Base-by-base conservation (phyloP, 2,797 vertebrate genomes). In the Mus caroli region DNA sequence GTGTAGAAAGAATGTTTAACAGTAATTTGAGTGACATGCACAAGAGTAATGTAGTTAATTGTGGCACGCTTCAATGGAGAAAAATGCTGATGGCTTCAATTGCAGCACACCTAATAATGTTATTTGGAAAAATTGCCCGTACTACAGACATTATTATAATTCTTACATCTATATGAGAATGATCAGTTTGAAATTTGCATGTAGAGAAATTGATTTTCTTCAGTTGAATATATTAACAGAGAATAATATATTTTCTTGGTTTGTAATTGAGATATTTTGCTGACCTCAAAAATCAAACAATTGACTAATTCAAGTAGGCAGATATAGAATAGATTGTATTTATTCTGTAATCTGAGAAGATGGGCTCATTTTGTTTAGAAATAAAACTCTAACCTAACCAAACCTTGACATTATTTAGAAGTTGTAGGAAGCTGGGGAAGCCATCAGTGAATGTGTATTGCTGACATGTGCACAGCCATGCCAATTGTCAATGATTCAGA, bases 31-130 rank as follows among this genome's bases (percentile, higher is more conserved):
- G 54, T n/a, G 83, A 58, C 34, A 56, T 19, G 12, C 20, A 34
- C 64, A 86, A n/a, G 92, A 91, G 58, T 76, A 52, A 62, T 15
- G 83, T 24, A 71, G 91, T 90, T 97, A 91, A 97, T 97, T 91
- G 89, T 0, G 43, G 67, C 24, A 64, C 0, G 31, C 86, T 80
- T 88, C 89, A 6, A 40, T 26, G 78, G 87, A 89, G 89, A 79
- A 88, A 93, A 87, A 76, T 60, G 94, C 83, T 90, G 94, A 88
- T 31, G 10, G 52, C 43, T n/a, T 83, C 84, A 24, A 54, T 37
- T 46, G 79, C 3, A 43, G 64, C 85, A 56, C 37, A 75, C 64
- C 90, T 97, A 83, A 92, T 76, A 84, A 92, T 62, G 90, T 82
- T 90, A 93, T 92, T 88, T 94, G 88, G 94, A 80, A 94, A 96